Evolutionary conservation across 2,888 invertebrate genomes (phyloP), one percentile per base, ranked within the genome.

Genomic region (Augiades crinisus): DNA sequence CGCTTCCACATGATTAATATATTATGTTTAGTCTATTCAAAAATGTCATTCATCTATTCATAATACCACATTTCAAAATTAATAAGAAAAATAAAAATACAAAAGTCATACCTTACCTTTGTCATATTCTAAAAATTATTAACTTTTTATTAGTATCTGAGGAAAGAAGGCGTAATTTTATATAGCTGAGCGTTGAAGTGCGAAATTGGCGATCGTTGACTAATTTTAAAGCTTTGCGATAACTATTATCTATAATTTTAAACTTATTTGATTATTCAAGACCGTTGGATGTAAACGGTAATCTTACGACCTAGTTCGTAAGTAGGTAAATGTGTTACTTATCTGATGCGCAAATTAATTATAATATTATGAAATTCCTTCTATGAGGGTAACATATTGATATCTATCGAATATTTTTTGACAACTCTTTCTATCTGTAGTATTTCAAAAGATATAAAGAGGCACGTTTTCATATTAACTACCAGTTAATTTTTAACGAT

Each of bases 151-250:
- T 1, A 8, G 8, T 24, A 24, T 24, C 24, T n/a, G n/a, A n/a
- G n/a, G n/a, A 24, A 3, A 27, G 10, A 10, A 10, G 4, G 4
- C 10, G 12, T 2, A 19, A 38, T 21, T 6, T 21, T 1, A 38
- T 38, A 5, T 38, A 24, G 40, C 40, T 41, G 41, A 24, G 49
- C 47, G 47, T 38, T 7, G 8, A 14, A 38, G 7, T 19, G 37
- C 41, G 33, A 47, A 41, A 40, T 40, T 49, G 22, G 33, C 40
- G 6, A 6, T 33, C 22, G 14, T 22, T 22, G 14, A 17, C n/a
- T 13, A 10, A 30, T 47, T 38, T 21, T 4, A 66, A 58, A 17
- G 49, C 52, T 47, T 44, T 58, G 46, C 52, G 55, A 51, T 27
- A 41, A 41, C 1, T 34, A 17, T 5, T 21, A 31, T 21, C 8